Base-by-base conservation (phyloP, 2,888 invertebrate genomes). In the Scaptomyza caliginosa region DNA sequence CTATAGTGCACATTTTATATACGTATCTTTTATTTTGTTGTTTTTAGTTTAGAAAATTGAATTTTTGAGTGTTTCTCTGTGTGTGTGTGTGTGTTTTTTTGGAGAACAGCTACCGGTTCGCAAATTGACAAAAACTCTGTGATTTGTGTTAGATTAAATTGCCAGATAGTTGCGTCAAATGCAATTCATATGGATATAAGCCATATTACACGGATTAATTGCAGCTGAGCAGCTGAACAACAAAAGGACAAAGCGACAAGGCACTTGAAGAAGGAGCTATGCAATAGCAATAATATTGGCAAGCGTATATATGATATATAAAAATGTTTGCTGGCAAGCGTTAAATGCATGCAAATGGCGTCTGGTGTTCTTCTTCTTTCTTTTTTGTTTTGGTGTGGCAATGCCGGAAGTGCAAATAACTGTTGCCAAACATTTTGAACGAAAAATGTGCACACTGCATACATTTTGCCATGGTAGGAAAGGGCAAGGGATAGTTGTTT, bases 381-480 rank as follows among this genome's bases (percentile, higher is more conserved):
- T 54, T 19, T 54, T 58, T 40, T 23, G 16, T 36, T 24, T 21
- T 57, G 38, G 13, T 10, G n/a, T 28, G 11, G 17, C 17, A 28
- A 30, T 19, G n/a, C 19, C 10, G 13, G 19, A 46, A 46, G 4
- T 46, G 46, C 32, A 46, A 46, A 34, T 46, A 84, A 84, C 83
- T 78, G 86, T 83, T 83, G 85, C 83, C 85, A 83, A 83, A 83
- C 72, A 78, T 84, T 77, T 83, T 77, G 64, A 55, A 62, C 77
- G 81, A 83, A 79, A 79, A 81, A 76, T 78, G 76, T 78, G 74
- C 77, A 50, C 81, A 76, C 67, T 85, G 81, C 86, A 73, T 74
- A 74, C 74, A 69, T 69, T 74, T 66, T 23, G 23, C 23, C 23
- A 23, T 16, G 50, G 11, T n/a, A n/a, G n/a, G n/a, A n/a, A n/a